A percentile compares a stretch with the other conserved stretches of the same genome.
phyloP scores from a whole-genome alignment of 2,888 invertebrate species.

The Macroteleia sp. region DNA sequence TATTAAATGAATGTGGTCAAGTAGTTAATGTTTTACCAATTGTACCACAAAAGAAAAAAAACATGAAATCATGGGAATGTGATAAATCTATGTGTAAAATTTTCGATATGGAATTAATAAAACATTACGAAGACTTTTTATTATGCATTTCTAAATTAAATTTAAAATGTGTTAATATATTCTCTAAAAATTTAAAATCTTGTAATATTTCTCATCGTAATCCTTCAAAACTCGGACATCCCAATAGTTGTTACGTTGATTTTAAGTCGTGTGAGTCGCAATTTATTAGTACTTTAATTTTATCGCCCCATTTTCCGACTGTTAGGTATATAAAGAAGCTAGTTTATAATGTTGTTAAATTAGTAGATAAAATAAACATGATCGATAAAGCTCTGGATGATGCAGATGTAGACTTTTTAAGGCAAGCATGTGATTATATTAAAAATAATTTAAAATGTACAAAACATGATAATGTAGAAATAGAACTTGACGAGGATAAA shows the following conservation, averaged over 20 bases:
- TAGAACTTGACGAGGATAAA: slow-evolving; percentile 55
- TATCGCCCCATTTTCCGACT: slow-evolving; percentile 21
- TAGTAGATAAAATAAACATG: neutral
- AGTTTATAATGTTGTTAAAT: slow-evolving; percentile 15
- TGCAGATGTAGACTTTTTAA: slow-evolving; percentile 6
- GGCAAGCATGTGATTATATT: neutral
- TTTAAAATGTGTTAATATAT: neutral
- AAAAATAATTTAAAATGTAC: slow-evolving; percentile 7
- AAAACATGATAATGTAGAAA: slow-evolving; percentile 15
- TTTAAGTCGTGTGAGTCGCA: slow-evolving; percentile 12
- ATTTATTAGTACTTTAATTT: slow-evolving; percentile 22
- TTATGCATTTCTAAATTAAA: neutral
- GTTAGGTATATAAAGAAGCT: slow-evolving; percentile 17
- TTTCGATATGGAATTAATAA: slow-evolving; percentile 5
- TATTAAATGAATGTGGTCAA: too few species aligned
- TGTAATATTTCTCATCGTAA: slow-evolving; percentile 2
- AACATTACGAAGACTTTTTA: slow-evolving; percentile 19
- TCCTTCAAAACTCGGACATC: slow-evolving; percentile 16
- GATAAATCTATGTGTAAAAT: slow-evolving; percentile 14
- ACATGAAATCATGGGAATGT: slow-evolving; percentile 7
- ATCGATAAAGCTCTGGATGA: neutral
- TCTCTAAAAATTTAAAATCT: neutral
- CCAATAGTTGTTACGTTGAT: slow-evolving; percentile 30
- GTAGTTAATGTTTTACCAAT: too few species aligned
- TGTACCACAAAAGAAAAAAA: too few species aligned